Evolutionary conservation across 2,113 vertebrate species (phyloP).

Genomic region (Ovibos moschatus): DNA sequence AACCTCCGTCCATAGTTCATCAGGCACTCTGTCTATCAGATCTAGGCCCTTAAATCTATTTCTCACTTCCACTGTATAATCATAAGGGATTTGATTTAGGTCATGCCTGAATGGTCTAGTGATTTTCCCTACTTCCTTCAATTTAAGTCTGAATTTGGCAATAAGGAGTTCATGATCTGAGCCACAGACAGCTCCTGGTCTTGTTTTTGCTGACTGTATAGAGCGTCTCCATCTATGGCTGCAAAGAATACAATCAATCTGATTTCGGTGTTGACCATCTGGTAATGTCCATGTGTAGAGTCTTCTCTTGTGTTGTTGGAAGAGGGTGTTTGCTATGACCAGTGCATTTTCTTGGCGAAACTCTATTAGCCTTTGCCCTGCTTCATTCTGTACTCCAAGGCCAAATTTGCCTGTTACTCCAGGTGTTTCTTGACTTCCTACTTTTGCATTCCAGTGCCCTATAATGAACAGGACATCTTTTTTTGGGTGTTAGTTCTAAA

Average conservation of each 20-base stretch:
- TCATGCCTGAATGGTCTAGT: not conserved
- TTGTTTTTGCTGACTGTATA: not conserved
- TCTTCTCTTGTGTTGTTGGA: not conserved
- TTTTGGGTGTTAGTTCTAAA: not conserved
- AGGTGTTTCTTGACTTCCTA: not conserved
- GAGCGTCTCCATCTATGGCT: not conserved
- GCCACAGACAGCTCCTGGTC: not conserved
- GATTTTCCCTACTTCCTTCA: not conserved
- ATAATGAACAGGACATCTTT: not conserved
- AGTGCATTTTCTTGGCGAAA: not conserved
- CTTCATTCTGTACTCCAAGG: not conserved
- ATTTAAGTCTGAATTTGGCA: not conserved
- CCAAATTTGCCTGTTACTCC: not conserved
- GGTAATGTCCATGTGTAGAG: not conserved
- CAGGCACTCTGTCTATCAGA: not conserved
- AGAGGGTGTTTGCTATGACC: not conserved
- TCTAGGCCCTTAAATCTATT: not conserved
- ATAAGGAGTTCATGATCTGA: not conserved
- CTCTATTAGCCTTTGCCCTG: not conserved
- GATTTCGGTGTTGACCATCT: not conserved
- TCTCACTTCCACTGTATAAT: not conserved
- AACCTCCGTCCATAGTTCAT: not conserved
- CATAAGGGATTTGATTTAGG: not conserved
- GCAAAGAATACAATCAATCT: not conserved
- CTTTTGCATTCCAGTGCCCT: not conserved